phyloP scores from a whole-genome alignment of 1,140 invertebrate genomes.

The Papilio polyxenes region DNA sequence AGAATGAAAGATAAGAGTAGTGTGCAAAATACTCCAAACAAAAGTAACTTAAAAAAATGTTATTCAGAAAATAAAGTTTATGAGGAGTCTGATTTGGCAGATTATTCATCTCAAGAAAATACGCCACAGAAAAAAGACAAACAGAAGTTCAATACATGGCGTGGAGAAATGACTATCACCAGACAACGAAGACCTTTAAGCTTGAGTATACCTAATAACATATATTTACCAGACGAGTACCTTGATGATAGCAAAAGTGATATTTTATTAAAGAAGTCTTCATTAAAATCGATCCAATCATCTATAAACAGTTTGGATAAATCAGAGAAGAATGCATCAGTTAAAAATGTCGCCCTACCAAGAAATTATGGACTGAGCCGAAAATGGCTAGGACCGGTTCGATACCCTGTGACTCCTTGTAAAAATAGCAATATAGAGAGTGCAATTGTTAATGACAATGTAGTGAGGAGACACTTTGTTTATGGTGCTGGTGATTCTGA shows the following conservation, averaged over 20 bases:
- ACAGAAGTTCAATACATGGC: conserved; percentile 71
- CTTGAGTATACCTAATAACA: conserved; percentile 73
- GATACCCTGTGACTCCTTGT: conserved; percentile 83
- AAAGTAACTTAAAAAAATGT: conserved; percentile 67
- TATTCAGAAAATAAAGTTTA: conserved; percentile 70
- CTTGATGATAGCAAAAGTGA: conserved; percentile 55
- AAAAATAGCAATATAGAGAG: conserved; percentile 64
- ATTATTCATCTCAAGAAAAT: conserved; percentile 70
- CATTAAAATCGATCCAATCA: conserved; percentile 70
- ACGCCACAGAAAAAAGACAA: conserved; percentile 65
- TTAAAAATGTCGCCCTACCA: conserved; percentile 76
- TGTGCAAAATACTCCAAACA: conserved; percentile 55
- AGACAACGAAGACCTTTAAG: conserved; percentile 70
- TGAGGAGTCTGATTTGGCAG: conserved; percentile 59
- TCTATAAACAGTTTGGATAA: conserved; percentile 71
- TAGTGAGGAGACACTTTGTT: conserved; percentile 72
- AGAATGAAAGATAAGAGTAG: conserved; percentile 71
- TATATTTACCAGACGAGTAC: conserved; percentile 68
- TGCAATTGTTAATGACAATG: conserved; percentile 62
- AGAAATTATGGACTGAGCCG: conserved; percentile 80
- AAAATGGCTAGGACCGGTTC: conserved; percentile 81
- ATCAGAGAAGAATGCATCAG: conserved; percentile 61
- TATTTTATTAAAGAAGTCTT: conserved; percentile 59
- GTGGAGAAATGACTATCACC: conserved; percentile 51
- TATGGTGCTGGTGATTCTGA: conserved; percentile 78